These are phyloP conservation scores for Muscicapa adusta DNA, from an alignment of 2,113 vertebrate genomes.

Conservation along the genomic window DNA sequence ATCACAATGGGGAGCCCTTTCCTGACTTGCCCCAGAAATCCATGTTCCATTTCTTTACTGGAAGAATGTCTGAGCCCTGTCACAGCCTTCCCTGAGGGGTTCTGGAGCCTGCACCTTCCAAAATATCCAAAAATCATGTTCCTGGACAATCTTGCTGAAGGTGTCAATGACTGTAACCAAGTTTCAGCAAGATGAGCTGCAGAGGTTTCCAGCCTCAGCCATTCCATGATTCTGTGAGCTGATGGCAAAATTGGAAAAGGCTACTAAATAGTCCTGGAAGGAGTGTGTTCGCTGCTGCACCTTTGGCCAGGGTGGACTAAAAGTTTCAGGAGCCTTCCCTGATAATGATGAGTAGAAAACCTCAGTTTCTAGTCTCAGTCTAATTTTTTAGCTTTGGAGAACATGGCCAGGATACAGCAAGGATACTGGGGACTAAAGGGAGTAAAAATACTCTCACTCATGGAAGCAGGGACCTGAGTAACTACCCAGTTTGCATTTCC, in stretches of 20 bases:
- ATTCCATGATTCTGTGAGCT: neutral
- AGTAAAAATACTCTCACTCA: neutral
- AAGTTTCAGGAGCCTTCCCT: neutral
- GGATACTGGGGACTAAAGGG: neutral
- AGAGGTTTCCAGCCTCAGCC: neutral
- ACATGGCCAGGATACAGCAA: neutral
- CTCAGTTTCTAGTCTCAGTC: neutral
- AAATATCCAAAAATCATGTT: neutral
- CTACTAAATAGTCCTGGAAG: neutral
- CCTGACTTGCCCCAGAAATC: rapidly evolving
- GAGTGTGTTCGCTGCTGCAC: neutral
- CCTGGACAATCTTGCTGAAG: neutral
- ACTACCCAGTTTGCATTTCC: neutral
- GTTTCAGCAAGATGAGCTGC: neutral
- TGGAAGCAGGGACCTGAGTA: neutral
- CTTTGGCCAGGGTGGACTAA: neutral
- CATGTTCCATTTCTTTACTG: rapidly evolving
- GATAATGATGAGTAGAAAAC: neutral
- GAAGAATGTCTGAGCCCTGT: neutral
- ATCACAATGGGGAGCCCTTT: rapidly evolving
- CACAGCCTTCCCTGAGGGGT: no score
- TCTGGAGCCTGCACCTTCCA: neutral
- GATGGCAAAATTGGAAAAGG: neutral
- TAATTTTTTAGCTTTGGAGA: neutral
- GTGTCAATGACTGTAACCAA: rapidly evolving